Base-by-base conservation (phyloP, 1,140 invertebrate species). In the Drosophila nikananu region DNA sequence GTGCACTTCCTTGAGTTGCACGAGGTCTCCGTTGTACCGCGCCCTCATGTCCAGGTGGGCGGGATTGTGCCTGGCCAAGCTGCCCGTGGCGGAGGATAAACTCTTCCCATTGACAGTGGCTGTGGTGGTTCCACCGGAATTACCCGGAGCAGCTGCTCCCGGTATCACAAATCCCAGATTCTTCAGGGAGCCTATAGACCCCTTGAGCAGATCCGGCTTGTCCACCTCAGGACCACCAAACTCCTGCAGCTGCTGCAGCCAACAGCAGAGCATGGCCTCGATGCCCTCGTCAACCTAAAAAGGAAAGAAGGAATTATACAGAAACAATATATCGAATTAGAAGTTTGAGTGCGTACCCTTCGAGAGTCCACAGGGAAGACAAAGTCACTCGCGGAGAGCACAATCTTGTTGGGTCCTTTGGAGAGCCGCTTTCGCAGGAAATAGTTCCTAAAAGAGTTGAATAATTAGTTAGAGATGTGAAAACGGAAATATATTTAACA, bases 11-110 rank as follows among this genome's bases (percentile, higher is more conserved):
- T 97, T 97, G 77, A 98, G 94, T 91, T 97, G 96, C 35, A 98
- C 97, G 49, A 98, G 94, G 93, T 98, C 97, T 13, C 97, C 97
- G 93, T 97, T 97, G 91, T 97, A 97, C 83, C 96, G 94, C 0
- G 96, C 96, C 30, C 96, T 94, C 46, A 95, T 95, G 91, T 97
- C 96, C 44, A 95, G 94, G 23, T 96, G 94, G 23, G 96, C 93
- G 32, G 95, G 95, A 60, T 93, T 93, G 67, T 94, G 94, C 63
- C 95, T 94, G 5, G 95, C 95, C 63, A 96, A 93, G 89, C 95
- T 96, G 70, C 95, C 95, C 0, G 93, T 92, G 39, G 93, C 94
- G 8, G 94, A 93, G 30, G 93, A 93, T 1, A 46, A 81, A 77
- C 60, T 91, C 91, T 77, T 92, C 35, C 92, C 93, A 35, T 89